Evolutionary conservation across 2,113 vertebrate genomes (phyloP), one percentile per base, ranked within the genome.

Genomic region (Vanacampus margaritifer): DNA sequence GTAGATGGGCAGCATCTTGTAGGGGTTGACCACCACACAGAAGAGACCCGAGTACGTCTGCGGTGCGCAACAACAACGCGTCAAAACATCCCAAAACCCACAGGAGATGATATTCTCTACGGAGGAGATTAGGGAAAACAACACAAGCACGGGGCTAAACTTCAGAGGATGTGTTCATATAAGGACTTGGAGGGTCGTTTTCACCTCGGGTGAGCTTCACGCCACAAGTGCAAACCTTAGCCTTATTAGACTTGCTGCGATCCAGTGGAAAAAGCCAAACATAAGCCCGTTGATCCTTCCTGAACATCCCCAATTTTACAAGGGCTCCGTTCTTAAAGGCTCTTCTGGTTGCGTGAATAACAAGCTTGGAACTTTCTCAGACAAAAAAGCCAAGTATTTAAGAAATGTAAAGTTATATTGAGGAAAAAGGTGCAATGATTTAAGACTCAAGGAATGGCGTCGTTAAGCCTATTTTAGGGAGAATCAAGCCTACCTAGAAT

Each of bases 21-120:
- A 99, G 10, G 96, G 97, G 74, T 98, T 98, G 62, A 98, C 84
- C 78, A 98, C 97, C 41, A 98, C 96, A 0, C 97, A 98, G 92
- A 98, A 98, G 70, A 98, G 94, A 19, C 97, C 97, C 0, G 97
- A 98, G 85, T 98, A 98, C 0, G 97, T 99, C 96, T 98, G 88
- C 19, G 3, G 7, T 35, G 28, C 45, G 43, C 54, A 45, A 14
- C 8, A 10, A 13, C 12, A 3, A 50, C 24, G 17, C 9, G 35
- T 61, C 19, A 61, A 23, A 1, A 28, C 32, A 32, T 14, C 46
- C 10, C 32, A n/a, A 17, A 59, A 57, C 16, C 14, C 50, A 3
- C 9, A 5, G 9, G 50, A 37, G 37, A 37, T 37, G 37, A 37
- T 37, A 21, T 48, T n/a, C 45, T 48, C 46, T 14, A 45, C 50